Percentiles rank a stretch among this genome's conserved stretches.
Evolutionary conservation across 1,140 invertebrate species (phyloP).

Genomic region (Asbolus verrucosus): DNA sequence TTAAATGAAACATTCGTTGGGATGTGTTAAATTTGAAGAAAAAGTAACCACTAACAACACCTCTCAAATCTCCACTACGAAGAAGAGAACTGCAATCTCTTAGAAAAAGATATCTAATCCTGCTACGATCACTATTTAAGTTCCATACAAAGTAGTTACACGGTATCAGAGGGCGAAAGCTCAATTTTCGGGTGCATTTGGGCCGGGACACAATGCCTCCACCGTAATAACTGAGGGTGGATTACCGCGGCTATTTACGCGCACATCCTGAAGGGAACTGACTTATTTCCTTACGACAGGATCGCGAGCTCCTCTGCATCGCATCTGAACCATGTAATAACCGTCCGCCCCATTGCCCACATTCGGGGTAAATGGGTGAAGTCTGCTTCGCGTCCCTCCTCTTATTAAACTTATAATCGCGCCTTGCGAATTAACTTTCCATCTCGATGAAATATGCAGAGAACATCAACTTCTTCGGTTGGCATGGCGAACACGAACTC

Average conservation of each 20-base stretch:
- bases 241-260: conserved; percentile 49
- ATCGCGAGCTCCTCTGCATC: conserved; percentile 21
- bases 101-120: too few species aligned
- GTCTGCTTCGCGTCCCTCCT: conserved; percentile 24
- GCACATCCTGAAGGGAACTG: conserved; percentile 47
- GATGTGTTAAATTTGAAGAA: too few species aligned
- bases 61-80: too few species aligned
- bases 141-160: conserved; percentile 19
- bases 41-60: too few species aligned
- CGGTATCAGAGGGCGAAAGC: conserved; percentile 8
- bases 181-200: conserved; percentile 17
- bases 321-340: conserved; percentile 56
- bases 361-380: conserved; percentile 22
- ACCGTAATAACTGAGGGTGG: conserved; percentile 44
- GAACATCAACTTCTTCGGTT: conserved; percentile 9
- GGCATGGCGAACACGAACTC: neutral
- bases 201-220: conserved; percentile 13
- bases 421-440: conserved; percentile 41
- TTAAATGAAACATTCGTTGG: too few species aligned
- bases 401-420: conserved; percentile 53
- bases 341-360: conserved; percentile 50
- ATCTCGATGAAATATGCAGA: conserved; percentile 46
- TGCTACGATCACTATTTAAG: conserved; percentile 14
- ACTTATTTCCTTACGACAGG: conserved; percentile 48
- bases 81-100: too few species aligned